Conservation (phyloP, 2,797 vertebrate genomes). For the Centroberyx gerrardi region DNA sequence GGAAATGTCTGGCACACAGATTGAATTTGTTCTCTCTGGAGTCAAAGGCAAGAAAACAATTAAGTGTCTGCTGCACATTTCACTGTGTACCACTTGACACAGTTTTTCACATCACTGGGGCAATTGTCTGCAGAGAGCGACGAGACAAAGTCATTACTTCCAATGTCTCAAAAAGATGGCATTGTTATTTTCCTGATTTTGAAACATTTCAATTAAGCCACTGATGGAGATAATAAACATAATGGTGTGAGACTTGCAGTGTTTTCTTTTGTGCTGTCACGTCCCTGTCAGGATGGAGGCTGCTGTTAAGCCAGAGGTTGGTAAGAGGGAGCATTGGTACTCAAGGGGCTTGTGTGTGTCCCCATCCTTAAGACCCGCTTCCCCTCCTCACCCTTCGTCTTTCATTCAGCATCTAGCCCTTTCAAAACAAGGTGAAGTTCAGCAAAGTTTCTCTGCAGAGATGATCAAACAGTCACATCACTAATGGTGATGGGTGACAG, state of each 20-base stretch:
- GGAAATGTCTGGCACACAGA: slow-evolving; percentile 87
- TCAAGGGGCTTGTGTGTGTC: slow-evolving; percentile 38
- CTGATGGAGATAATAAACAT: slow-evolving; percentile 83
- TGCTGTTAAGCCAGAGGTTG: slow-evolving; percentile 66
- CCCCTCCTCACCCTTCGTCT: slow-evolving; percentile 64
- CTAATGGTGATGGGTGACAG: slow-evolving; percentile 95
- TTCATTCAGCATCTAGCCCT: slow-evolving; percentile 86
- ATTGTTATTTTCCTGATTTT: slow-evolving; percentile 83
- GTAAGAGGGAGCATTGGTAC: slow-evolving; percentile 65
- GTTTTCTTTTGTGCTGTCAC: slow-evolving; percentile 76
- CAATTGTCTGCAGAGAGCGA: slow-evolving; percentile 86
- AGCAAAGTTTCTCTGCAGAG: slow-evolving; percentile 90
- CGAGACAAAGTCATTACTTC: slow-evolving; percentile 87
- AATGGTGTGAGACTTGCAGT: slow-evolving; percentile 74
- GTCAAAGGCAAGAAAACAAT: slow-evolving; percentile 90
- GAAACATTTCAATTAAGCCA: slow-evolving; percentile 88
- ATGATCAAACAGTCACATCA: slow-evolving; percentile 95
- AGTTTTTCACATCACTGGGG: slow-evolving; percentile 87
- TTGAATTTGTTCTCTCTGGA: slow-evolving; percentile 88
- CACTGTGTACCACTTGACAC: slow-evolving; percentile 87
- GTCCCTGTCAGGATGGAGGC: slow-evolving; percentile 64
- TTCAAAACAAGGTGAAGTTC: slow-evolving; percentile 97
- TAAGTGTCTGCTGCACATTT: slow-evolving; percentile 86
- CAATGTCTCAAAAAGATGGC: slow-evolving; percentile 78
- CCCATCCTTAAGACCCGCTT: slow-evolving; percentile 37